phyloP scores from a whole-genome alignment of 2,797 vertebrate genomes.

The Notolabrus celidotus region DNA sequence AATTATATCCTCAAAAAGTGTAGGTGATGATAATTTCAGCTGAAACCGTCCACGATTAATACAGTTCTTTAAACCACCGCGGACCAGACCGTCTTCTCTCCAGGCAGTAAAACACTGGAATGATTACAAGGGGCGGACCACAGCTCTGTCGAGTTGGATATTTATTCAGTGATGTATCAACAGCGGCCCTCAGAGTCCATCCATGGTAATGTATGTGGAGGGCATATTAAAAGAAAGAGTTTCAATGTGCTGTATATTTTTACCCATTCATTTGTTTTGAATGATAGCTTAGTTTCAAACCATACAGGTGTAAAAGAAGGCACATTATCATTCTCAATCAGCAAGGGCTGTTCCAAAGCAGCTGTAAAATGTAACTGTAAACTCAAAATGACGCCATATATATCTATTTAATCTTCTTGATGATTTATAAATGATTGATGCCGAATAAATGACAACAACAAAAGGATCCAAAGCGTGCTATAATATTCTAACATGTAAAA shows the following conservation, averaged over 20 bases:
- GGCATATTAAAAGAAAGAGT: not conserved
- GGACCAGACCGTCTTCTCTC: not conserved
- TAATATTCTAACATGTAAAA: too few species aligned
- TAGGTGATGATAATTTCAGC: fast-evolving
- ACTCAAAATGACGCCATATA: too few species aligned
- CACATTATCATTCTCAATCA: too few species aligned
- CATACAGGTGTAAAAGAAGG: too few species aligned
- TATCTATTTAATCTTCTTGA: too few species aligned
- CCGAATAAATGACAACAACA: too few species aligned
- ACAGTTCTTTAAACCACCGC: not conserved
- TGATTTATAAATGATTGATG: too few species aligned
- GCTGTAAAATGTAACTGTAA: too few species aligned
- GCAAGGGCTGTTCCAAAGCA: too few species aligned
- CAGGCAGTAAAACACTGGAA: constrained; percentile 3
- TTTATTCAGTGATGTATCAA: constrained; percentile 50
- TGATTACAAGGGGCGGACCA: constrained; percentile 33
- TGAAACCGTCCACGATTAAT: not conserved
- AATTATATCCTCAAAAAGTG: not conserved
- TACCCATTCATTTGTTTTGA: not conserved
- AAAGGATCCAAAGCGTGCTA: too few species aligned
- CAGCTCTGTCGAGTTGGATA: not conserved
- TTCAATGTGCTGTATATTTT: too few species aligned
- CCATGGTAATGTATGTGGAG: constrained; percentile 19
- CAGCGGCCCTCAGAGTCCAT: constrained; percentile 71
- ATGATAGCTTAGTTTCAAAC: too few species aligned